phyloP scores from a whole-genome alignment of 1,140 invertebrate genomes.

The Ladona fulva region DNA sequence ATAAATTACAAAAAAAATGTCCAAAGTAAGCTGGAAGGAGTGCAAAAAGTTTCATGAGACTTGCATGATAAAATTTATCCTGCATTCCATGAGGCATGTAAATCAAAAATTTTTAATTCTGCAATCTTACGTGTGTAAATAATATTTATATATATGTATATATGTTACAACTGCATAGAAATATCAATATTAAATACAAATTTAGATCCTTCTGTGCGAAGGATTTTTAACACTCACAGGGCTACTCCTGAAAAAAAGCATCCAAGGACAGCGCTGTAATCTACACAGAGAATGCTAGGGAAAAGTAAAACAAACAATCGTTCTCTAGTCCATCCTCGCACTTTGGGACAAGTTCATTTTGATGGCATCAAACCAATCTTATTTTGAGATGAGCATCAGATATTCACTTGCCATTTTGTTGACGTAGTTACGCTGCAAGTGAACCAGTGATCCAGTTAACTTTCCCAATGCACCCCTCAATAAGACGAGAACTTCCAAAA shows the following conservation, averaged over 20 bases:
- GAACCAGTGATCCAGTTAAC: not conserved
- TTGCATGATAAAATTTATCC: not conserved
- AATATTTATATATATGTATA: not conserved
- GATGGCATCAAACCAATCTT: not conserved
- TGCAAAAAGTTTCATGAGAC: not conserved
- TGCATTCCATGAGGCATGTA: not conserved
- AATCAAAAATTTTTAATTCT: not conserved
- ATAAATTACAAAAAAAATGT: not conserved
- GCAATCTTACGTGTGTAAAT: not conserved
- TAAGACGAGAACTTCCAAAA: not conserved
- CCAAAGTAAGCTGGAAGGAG: not conserved
- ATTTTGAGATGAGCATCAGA: not conserved
- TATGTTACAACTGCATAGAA: slow-evolving; percentile 6
- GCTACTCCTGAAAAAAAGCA: slow-evolving; percentile 4
- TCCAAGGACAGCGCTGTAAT: not conserved
- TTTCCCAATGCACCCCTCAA: not conserved
- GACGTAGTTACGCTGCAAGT: not conserved
- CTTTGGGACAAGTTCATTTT: not conserved
- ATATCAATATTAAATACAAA: slow-evolving; percentile 5
- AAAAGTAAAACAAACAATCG: not conserved
- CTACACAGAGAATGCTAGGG: not conserved
- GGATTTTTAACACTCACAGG: not conserved
- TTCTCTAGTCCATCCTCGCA: not conserved
- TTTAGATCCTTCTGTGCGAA: not conserved
- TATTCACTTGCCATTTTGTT: not conserved